Evolutionary conservation across 1,140 invertebrate genomes (phyloP).

Genomic region (Heliconius congener): DNA sequence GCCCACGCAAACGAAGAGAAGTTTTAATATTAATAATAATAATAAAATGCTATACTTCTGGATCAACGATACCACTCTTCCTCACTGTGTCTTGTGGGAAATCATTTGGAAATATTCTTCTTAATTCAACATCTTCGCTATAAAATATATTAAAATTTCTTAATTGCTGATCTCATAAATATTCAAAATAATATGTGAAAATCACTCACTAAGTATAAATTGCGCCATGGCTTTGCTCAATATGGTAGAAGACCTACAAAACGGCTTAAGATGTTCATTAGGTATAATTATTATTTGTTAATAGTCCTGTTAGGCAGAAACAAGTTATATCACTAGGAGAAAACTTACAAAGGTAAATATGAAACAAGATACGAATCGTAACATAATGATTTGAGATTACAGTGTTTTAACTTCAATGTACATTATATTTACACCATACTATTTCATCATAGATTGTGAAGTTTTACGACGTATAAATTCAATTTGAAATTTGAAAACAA

Average conservation of each 20-base stretch:
- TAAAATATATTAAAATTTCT: constrained; percentile 34
- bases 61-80: constrained; percentile 55
- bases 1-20: too few species aligned
- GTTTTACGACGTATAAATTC: constrained; percentile 13
- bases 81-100: constrained; percentile 70
- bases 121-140: constrained; percentile 72
- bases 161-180: neutral
- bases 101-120: constrained; percentile 68
- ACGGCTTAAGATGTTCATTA: constrained; percentile 10
- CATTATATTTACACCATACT: neutral
- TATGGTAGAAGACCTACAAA: constrained; percentile 36
- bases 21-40: neutral
- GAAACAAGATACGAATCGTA: constrained; percentile 29
- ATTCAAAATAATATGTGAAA: constrained; percentile 4
- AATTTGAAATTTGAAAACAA: constrained; percentile 20
- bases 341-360: constrained; percentile 33
- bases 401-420: constrained; percentile 12
- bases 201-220: constrained; percentile 71
- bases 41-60: constrained; percentile 51
- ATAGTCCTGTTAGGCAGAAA: neutral
- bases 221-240: constrained; percentile 42
- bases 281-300: neutral
- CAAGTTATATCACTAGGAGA: neutral
- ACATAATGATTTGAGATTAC: constrained; percentile 26
- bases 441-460: constrained; percentile 7